phyloP scores from a whole-genome alignment of 2,888 invertebrate species.

The Troides oblongomaculatus region DNA sequence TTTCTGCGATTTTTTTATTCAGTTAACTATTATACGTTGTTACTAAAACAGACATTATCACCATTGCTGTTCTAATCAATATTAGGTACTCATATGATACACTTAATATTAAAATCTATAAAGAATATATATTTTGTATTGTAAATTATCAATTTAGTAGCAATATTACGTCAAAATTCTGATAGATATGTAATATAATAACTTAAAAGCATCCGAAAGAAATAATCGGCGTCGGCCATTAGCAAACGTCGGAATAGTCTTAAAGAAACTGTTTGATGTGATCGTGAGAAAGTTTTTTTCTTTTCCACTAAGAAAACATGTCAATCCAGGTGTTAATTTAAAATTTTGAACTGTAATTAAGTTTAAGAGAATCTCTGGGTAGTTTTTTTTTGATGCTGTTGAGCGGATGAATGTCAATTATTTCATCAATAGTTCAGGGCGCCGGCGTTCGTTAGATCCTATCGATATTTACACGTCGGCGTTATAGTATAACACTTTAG shows the following conservation, averaged over 20 bases:
- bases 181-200: constrained; percentile 16
- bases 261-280: constrained; percentile 21
- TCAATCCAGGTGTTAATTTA: constrained; percentile 44
- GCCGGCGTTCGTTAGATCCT: constrained; percentile 44
- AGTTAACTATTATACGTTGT: no score
- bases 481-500: constrained; percentile 44
- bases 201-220: constrained; percentile 26
- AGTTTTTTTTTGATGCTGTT: constrained; percentile 48
- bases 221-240: constrained; percentile 24
- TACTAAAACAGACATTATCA: no score
- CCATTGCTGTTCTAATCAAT: no score
- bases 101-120: not conserved
- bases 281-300: constrained; percentile 47
- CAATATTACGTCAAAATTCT: constrained; percentile 12
- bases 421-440: constrained; percentile 57
- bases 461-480: constrained; percentile 53
- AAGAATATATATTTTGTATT: no score
- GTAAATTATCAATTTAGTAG: not conserved
- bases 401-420: constrained; percentile 65
- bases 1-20: no score
- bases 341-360: constrained; percentile 42
- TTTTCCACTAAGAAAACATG: constrained; percentile 43
- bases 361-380: constrained; percentile 38
- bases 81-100: no score
- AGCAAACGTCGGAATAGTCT: constrained; percentile 25